Evolutionary conservation across 2,113 vertebrate genomes (phyloP).

Genomic region (Phalacrocorax pelagicus): DNA sequence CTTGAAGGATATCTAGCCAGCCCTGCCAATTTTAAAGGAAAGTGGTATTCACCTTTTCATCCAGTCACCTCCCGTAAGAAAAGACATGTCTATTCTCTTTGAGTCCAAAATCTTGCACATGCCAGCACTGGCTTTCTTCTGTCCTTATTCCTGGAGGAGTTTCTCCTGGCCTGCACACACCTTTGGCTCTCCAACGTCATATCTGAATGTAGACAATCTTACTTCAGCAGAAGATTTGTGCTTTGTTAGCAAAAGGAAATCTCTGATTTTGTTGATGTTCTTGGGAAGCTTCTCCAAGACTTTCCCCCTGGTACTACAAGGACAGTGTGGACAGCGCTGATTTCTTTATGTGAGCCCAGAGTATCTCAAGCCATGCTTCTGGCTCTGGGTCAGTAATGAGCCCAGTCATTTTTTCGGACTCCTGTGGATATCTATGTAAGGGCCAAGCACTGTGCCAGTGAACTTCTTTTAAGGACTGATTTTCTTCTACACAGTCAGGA

Average conservation of each 20-base stretch:
- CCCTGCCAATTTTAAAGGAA: neutral
- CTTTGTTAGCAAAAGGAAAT: conserved; percentile 1
- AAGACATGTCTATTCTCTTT: neutral
- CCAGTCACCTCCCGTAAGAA: neutral
- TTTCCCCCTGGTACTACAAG: neutral
- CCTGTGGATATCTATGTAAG: neutral
- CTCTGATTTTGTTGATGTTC: neutral
- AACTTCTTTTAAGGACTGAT: conserved; percentile 19
- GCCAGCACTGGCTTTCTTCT: neutral
- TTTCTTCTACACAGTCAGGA: neutral
- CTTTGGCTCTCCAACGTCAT: neutral
- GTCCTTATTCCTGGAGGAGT: neutral
- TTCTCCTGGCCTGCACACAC: neutral
- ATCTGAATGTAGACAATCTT: neutral
- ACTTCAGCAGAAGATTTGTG: neutral
- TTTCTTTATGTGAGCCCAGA: neutral
- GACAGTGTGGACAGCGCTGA: neutral
- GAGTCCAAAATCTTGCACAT: neutral
- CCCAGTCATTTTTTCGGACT: neutral
- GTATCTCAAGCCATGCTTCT: neutral
- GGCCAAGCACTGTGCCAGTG: neutral
- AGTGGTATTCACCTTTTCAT: neutral
- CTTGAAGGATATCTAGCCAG: neutral
- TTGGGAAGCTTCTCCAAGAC: neutral
- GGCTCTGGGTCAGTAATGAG: neutral